A percentile compares a stretch with the other conserved stretches of the same genome.
phyloP scores from a whole-genome alignment of 2,797 vertebrate genomes.

The Alcedo atthis region DNA sequence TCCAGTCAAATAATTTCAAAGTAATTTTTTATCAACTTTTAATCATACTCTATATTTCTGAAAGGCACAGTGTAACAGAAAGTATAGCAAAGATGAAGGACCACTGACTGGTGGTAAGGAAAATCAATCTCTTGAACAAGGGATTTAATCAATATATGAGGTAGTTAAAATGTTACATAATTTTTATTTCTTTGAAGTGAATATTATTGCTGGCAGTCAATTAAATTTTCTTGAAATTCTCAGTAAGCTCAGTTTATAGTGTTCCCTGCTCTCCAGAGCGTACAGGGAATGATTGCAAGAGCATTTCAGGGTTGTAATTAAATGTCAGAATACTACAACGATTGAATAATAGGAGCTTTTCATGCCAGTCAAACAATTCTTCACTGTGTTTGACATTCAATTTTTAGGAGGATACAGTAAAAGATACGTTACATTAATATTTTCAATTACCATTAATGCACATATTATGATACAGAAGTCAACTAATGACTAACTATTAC shows the following conservation, averaged over 20 bases:
- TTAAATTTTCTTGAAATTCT: neutral
- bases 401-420: neutral
- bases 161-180: neutral
- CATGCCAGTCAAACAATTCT: neutral
- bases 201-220: neutral
- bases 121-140: neutral
- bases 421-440: neutral
- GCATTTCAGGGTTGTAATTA: neutral
- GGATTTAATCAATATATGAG: neutral
- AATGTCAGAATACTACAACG: neutral
- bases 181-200: neutral
- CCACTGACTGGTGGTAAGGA: fast-evolving
- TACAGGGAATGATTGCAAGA: neutral
- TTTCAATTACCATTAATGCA: neutral
- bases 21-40: neutral
- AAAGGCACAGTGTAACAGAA: neutral
- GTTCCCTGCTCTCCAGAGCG: neutral
- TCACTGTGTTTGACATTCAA: neutral
- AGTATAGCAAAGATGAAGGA: neutral
- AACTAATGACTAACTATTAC: neutral
- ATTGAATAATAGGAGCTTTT: neutral
- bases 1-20: neutral
- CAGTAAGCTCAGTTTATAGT: neutral
- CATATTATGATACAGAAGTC: neutral
- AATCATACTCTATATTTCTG: neutral